A percentile compares a stretch with the other conserved stretches of the same genome.
Conservation (phyloP, 2,888 invertebrate genomes). For the Scotopteryx bipunctaria region DNA sequence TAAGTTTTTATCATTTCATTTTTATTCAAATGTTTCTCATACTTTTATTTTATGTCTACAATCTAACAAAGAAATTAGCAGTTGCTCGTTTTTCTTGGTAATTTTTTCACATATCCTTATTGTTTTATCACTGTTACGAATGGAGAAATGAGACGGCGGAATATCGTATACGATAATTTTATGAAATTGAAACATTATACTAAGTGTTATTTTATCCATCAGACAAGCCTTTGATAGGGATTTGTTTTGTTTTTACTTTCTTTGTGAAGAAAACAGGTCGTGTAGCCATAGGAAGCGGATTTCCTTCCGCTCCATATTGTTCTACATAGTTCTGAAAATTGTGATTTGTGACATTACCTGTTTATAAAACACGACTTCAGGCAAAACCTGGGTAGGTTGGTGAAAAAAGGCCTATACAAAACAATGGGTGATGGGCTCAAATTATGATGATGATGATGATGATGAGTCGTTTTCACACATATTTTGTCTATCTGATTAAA, state of each 20-base stretch:
- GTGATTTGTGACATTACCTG: too few species aligned
- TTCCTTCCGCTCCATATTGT: too few species aligned
- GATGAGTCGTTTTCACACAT: too few species aligned
- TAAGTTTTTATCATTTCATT: constrained; percentile 49
- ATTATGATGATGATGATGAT: too few species aligned
- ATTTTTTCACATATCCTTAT: constrained; percentile 25
- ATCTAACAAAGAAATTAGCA: constrained; percentile 33
- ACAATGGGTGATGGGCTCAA: too few species aligned
- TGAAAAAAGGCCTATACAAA: too few species aligned
- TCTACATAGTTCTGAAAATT: background rate
- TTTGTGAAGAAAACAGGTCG: background rate
- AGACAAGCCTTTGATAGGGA: background rate
- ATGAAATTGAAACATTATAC: constrained; percentile 22
- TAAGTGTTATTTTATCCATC: constrained; percentile 3
- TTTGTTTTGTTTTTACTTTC: background rate
- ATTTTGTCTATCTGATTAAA: too few species aligned
- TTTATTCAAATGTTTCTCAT: constrained; percentile 41
- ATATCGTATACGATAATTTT: constrained; percentile 15
- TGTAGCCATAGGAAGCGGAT: too few species aligned
- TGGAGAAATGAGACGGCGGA: constrained; percentile 8
- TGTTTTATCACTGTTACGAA: constrained; percentile 12
- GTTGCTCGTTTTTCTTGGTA: constrained; percentile 26
- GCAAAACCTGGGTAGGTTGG: too few species aligned
- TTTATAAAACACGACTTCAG: too few species aligned
- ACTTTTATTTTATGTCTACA: constrained; percentile 29